Conservation (phyloP, 2,797 vertebrate species). For the Hydrocynus forskahlii region DNA sequence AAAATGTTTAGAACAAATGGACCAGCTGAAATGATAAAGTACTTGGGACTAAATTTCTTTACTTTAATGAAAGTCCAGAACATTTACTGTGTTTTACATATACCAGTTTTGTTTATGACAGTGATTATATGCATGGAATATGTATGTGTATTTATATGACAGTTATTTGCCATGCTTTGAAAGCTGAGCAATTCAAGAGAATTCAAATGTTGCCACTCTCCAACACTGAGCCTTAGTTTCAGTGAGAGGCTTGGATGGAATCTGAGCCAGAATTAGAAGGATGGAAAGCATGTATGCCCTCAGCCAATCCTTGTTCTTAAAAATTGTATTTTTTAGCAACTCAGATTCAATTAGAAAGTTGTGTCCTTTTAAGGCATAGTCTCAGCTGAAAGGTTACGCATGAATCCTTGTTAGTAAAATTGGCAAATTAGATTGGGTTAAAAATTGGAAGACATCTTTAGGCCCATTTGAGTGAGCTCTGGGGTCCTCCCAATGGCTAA, state of each 20-base stretch:
- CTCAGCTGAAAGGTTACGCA: no score
- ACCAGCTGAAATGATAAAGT: not conserved
- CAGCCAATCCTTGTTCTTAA: not conserved
- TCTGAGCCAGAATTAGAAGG: not conserved
- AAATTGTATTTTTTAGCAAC: no score
- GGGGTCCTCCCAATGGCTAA: conserved; percentile 1
- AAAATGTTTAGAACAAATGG: not conserved
- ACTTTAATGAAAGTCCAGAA: not conserved
- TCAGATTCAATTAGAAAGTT: no score
- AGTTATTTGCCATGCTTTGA: not conserved
- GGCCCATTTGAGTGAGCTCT: not conserved
- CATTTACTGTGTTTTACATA: not conserved
- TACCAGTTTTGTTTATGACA: not conserved
- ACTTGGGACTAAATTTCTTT: not conserved
- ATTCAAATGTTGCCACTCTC: not conserved
- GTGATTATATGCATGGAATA: not conserved
- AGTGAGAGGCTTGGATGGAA: not conserved
- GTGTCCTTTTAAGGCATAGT: no score
- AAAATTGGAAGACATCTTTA: not conserved
- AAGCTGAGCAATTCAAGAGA: not conserved
- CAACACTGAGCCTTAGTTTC: no score
- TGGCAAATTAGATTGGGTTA: not conserved
- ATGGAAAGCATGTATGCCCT: not conserved
- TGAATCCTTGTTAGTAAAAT: no score
- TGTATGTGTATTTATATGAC: not conserved